Base-by-base conservation (phyloP, 2,888 invertebrate genomes). In the Drosophila quinaria region DNA sequence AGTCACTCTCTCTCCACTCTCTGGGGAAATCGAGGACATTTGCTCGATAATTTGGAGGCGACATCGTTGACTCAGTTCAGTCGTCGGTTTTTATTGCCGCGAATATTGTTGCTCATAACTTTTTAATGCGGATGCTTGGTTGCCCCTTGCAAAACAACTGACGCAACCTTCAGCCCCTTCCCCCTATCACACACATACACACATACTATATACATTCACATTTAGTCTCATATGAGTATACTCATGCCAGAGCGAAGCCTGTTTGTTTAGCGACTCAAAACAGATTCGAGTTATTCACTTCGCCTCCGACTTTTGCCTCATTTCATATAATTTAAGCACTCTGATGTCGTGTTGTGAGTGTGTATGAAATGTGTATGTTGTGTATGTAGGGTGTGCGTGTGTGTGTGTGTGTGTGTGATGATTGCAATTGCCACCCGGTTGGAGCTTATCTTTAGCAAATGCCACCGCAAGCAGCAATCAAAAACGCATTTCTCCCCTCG, bases 31-130 rank as follows among this genome's bases (percentile, higher is more conserved):
- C 17, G 9, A 59, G 49, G 50, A 46, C 54, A 70, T 63, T 62
- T 56, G 52, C 55, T 62, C 64, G 56, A 80, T 80, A 80, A 83
- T 83, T 71, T 69, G 15, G 59, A 55, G 58, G 50, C 66, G 65
- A 46, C 60, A 59, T 35, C 65, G 64, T 75, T 51, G 68, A 52
- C 49, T 59, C 59, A 50, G 61, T 70, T 59, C 59, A 50, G 61
- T 70, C 83, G 83, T 80, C 68, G 49, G 55, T 77, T 83, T 84
- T 84, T 84, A 81, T 80, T 71, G 71, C 81, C 78, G 70, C 81
- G 85, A 81, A 81, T 81, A 81, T 81, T 81, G 81, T 62, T 54
- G 78, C 81, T 71, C 81, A 84, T 81, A 81, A 84, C 78, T 81
- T 81, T 81, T 81, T 78, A 81, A 81, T 81, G 81, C 67, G 74